Evolutionary conservation across 2,113 vertebrate genomes (phyloP).

Genomic region (Siphamia tubifer): DNA sequence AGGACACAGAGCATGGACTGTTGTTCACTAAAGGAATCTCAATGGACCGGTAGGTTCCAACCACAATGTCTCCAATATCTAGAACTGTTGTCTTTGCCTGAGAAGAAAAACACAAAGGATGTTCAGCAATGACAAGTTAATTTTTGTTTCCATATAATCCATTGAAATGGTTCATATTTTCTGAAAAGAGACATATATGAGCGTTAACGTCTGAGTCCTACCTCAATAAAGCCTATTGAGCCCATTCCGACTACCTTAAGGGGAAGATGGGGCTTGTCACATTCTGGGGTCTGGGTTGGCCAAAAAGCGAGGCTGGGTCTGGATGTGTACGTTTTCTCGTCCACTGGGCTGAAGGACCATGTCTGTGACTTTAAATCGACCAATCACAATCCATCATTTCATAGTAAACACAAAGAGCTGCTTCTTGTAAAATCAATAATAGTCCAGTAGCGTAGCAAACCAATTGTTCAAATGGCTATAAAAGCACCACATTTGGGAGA

Average conservation of each 20-base stretch:
- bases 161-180: neutral
- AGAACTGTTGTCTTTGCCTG: conserved; percentile 81
- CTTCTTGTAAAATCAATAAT: too few species aligned
- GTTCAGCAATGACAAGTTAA: neutral
- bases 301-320: conserved; percentile 79
- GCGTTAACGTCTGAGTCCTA: too few species aligned
- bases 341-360: conserved; percentile 88
- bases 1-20: conserved; percentile 83
- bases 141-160: neutral
- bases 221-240: conserved; percentile 73
- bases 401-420: neutral
- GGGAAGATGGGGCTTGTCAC: conserved; percentile 59
- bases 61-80: conserved; percentile 83
- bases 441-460: too few species aligned
- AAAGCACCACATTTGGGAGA: too few species aligned
- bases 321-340: conserved; percentile 80
- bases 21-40: conserved; percentile 84
- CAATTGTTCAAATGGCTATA: too few species aligned
- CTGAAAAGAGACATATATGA: neutral
- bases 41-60: conserved; percentile 78
- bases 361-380: conserved; percentile 79
- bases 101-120: neutral
- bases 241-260: conserved; percentile 83
- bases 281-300: conserved; percentile 65
- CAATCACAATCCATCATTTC: neutral